These are phyloP conservation scores for Epinotia bilunana DNA, from an alignment of 2,888 invertebrate species.

Conservation along the genomic window DNA sequence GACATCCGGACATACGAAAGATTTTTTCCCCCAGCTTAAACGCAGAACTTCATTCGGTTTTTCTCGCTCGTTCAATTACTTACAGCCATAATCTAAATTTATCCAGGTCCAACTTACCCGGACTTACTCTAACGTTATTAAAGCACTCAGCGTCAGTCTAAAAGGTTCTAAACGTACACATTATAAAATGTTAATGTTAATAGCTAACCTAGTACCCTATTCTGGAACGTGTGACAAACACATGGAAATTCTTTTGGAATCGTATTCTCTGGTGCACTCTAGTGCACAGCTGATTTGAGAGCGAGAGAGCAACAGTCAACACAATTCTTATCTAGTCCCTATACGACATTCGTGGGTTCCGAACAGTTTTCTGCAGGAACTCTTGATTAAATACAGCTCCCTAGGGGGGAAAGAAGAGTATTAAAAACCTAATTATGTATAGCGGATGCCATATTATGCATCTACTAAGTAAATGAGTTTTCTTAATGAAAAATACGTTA, in stretches of 20 bases:
- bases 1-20: too few species aligned
- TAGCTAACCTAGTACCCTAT: too few species aligned
- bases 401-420: neutral
- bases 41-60: too few species aligned
- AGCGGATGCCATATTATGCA: conserved; percentile 19
- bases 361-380: conserved; percentile 7
- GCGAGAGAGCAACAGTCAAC: too few species aligned
- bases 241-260: too few species aligned
- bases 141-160: neutral
- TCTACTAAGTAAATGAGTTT: conserved; percentile 9
- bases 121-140: neutral
- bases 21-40: too few species aligned
- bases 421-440: conserved; percentile 21
- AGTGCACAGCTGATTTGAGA: too few species aligned
- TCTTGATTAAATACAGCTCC: conserved; percentile 15
- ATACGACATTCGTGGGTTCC: neutral
- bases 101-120: neutral
- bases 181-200: conserved; percentile 8
- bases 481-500: conserved; percentile 11
- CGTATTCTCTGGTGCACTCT: too few species aligned
- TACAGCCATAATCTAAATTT: neutral
- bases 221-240: too few species aligned
- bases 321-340: too few species aligned
- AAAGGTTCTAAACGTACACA: neutral
- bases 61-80: neutral